These are phyloP conservation scores for Myotis yumanensis DNA, from an alignment of 2,113 vertebrate genomes.

Conservation along the genomic window DNA sequence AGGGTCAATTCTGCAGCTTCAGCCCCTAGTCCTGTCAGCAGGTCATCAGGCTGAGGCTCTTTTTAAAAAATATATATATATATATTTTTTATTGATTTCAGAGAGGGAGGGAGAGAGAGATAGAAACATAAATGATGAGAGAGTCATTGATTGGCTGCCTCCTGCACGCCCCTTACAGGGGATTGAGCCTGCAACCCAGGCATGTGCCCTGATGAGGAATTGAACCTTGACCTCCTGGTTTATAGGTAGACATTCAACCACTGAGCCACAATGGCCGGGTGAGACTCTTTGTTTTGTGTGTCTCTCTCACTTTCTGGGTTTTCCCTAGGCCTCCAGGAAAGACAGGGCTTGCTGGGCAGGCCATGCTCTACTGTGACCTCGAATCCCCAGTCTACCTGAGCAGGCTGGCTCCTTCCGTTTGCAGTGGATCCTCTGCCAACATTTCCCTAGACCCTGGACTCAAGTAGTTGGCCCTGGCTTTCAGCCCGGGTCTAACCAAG, in stretches of 20 bases:
- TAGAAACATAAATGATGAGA: too few relatives aligned
- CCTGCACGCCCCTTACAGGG: too few relatives aligned
- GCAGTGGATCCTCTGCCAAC: not conserved
- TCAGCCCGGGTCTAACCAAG: not conserved
- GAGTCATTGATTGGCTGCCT: too few relatives aligned
- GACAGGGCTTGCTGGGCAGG: not conserved
- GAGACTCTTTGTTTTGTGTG: too few relatives aligned
- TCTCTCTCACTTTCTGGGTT: not conserved
- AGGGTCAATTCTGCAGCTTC: not conserved
- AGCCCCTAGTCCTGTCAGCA: not conserved
- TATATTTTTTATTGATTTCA: too few relatives aligned
- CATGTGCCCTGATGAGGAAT: too few relatives aligned
- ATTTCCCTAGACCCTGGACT: not conserved
- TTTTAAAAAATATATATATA: too few relatives aligned
- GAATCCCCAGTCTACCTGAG: not conserved
- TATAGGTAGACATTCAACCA: too few relatives aligned
- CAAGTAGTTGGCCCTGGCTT: not conserved
- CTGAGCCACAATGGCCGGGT: too few relatives aligned
- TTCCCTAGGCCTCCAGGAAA: not conserved
- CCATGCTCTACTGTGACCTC: not conserved
- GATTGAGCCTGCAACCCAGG: too few relatives aligned
- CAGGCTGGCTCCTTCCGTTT: not conserved
- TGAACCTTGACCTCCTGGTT: too few relatives aligned
- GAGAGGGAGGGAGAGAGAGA: too few relatives aligned
- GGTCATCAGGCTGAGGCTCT: not conserved